phyloP scores from a whole-genome alignment of 1,140 invertebrate genomes.

The Pomacea maculata region DNA sequence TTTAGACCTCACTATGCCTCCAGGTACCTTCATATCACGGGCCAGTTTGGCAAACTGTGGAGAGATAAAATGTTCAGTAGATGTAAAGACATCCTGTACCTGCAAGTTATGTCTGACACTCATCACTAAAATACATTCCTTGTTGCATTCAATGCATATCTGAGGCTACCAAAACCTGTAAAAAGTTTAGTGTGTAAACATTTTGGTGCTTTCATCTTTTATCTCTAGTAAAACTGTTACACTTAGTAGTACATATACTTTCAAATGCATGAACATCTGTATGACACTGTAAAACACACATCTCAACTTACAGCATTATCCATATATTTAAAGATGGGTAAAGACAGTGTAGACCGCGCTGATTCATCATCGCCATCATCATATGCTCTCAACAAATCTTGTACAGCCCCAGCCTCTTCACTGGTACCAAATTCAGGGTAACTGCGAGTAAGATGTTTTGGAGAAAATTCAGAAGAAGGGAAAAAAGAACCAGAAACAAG shows the following conservation, averaged over 20 bases:
- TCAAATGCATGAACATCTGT: not conserved
- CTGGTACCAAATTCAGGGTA: slow-evolving; percentile 57
- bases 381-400: slow-evolving; percentile 83
- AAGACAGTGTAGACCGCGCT: slow-evolving; percentile 78
- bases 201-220: not conserved
- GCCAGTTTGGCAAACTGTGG: slow-evolving; percentile 79
- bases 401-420: slow-evolving; percentile 80
- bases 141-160: not conserved
- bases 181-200: no score
- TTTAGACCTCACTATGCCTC: slow-evolving; percentile 33
- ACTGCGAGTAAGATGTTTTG: slow-evolving; percentile 36
- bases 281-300: not conserved
- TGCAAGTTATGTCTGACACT: not conserved
- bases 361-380: slow-evolving; percentile 89
- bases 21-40: slow-evolving; percentile 70
- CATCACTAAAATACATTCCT: not conserved
- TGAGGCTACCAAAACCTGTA: not conserved
- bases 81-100: not conserved
- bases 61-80: not conserved
- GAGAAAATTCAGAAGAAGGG: no score
- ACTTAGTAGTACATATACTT: not conserved
- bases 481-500: no score
- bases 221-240: not conserved
- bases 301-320: slow-evolving; percentile 77
- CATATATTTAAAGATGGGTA: slow-evolving; percentile 93